These are phyloP conservation scores for Phania funesta DNA, from an alignment of 2,888 invertebrate species.

Conservation along the genomic window DNA sequence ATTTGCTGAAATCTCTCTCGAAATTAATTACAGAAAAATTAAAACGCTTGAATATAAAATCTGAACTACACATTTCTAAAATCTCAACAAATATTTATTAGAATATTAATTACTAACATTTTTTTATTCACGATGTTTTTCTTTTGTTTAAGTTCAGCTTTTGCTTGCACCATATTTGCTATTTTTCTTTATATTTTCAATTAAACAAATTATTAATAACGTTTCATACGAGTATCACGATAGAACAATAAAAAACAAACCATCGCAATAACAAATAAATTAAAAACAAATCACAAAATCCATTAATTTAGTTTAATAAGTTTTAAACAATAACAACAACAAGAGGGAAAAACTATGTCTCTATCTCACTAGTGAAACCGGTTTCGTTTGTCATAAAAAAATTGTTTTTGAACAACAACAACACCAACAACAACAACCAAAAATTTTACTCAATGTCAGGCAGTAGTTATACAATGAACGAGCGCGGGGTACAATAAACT, in stretches of 20 bases:
- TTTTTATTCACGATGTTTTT: too few relatives aligned
- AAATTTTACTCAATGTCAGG: constrained; percentile 34
- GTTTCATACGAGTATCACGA: constrained; percentile 1
- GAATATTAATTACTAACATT: too few relatives aligned
- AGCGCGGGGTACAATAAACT: neutral
- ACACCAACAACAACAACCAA: neutral
- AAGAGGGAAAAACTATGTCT: neutral
- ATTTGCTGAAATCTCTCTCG: too few relatives aligned
- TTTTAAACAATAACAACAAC: neutral
- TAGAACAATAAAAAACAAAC: neutral
- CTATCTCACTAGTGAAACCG: constrained; percentile 17
- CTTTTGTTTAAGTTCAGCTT: neutral
- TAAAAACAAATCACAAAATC: neutral
- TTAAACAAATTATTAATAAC: neutral
- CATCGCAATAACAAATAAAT: neutral
- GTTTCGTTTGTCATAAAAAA: neutral
- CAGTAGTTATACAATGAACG: neutral
- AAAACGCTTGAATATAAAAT: too few relatives aligned
- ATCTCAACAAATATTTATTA: too few relatives aligned
- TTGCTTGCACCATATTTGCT: neutral
- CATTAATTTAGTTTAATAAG: neutral
- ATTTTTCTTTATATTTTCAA: neutral
- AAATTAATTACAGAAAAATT: too few relatives aligned
- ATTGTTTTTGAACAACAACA: neutral
- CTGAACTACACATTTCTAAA: too few relatives aligned